Evolutionary conservation across 2,888 invertebrate genomes (phyloP).

Genomic region (Spisula subtruncata): DNA sequence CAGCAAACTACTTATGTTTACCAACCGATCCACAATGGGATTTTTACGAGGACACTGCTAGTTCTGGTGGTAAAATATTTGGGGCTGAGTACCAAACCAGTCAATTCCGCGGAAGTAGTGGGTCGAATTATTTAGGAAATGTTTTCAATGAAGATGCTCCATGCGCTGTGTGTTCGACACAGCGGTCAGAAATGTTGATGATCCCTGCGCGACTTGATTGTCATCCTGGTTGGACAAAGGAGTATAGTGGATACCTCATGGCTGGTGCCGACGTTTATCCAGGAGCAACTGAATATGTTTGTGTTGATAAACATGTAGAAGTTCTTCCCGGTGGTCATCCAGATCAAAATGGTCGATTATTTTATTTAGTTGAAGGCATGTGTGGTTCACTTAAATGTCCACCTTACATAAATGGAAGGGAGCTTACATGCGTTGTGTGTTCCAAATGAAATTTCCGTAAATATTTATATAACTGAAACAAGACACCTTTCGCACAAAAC

Average conservation of each 20-base stretch:
- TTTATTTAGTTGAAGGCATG: constrained; percentile 29
- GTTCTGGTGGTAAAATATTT: neutral
- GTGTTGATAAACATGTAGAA: constrained; percentile 33
- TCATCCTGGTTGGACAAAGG: constrained; percentile 45
- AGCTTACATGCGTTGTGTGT: constrained; percentile 46
- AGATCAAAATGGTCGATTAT: constrained; percentile 19
- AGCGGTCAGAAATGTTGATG: constrained; percentile 27
- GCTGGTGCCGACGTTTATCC: neutral
- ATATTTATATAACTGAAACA: too few species aligned
- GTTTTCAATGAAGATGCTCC: constrained; percentile 32
- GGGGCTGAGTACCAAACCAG: constrained; percentile 42
- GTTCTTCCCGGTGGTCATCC: constrained; percentile 21
- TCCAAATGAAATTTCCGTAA: constrained; percentile 1
- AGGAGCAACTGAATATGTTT: constrained; percentile 30
- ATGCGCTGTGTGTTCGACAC: constrained; percentile 37
- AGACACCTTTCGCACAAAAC: too few species aligned
- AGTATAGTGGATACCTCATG: constrained; percentile 42
- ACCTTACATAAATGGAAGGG: constrained; percentile 38
- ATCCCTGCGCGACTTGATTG: constrained; percentile 36
- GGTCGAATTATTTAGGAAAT: constrained; percentile 24
- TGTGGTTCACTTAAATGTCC: constrained; percentile 48
- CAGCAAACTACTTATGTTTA: constrained; percentile 37
- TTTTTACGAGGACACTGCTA: neutral
- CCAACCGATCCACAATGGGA: constrained; percentile 1
- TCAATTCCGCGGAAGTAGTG: constrained; percentile 16